Base-by-base conservation (phyloP, 2,113 vertebrate species). In the Labrus mixtus region DNA sequence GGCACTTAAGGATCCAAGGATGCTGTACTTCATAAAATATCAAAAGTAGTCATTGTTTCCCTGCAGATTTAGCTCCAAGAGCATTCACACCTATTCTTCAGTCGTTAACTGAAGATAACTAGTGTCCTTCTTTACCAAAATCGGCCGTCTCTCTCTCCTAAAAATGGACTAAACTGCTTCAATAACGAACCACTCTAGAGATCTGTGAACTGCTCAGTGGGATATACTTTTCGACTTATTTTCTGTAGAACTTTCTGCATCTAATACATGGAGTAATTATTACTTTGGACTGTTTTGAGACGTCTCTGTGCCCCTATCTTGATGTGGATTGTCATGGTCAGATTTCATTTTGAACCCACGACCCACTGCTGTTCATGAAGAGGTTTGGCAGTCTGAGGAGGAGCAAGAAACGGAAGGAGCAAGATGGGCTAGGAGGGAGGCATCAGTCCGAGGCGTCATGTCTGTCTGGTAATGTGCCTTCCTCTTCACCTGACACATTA, bases 311-410 rank as follows among this genome's bases (percentile, higher is more conserved):
- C 36, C 62, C 25, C 17, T 53, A 64, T 57, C 46, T 79, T 85
- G 76, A 89, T 87, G 79, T 53, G 0, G 68, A 84, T 84, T 85
- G 84, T 87, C 86, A 89, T 91, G 92, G 36, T 90, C 69, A 79
- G 43, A 82, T 80, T 87, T 75, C 78, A 48, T 65, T 60, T 82
- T 59, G 69, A 82, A 80, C 23, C 61, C 19, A 63, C 51, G 41
- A 84, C 80, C 87, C 88, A 61, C 82, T 72, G 91, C 70, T 83
- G 86, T 94, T 91, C 92, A 98, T 99, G 97, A 99, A 98, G 96
- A 96, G 96, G 59, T 98, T 99, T 85, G 96, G 97, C 82, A 99
- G 97, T 76, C 93, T 98, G 73, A 94, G 97, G 89, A 94, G 95
- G 73, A 96, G 83, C 94, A 98, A 96, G 95, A 99, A 96, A 83